Conservation (phyloP, 2,797 vertebrate species). For the Nothura maculosa region DNA sequence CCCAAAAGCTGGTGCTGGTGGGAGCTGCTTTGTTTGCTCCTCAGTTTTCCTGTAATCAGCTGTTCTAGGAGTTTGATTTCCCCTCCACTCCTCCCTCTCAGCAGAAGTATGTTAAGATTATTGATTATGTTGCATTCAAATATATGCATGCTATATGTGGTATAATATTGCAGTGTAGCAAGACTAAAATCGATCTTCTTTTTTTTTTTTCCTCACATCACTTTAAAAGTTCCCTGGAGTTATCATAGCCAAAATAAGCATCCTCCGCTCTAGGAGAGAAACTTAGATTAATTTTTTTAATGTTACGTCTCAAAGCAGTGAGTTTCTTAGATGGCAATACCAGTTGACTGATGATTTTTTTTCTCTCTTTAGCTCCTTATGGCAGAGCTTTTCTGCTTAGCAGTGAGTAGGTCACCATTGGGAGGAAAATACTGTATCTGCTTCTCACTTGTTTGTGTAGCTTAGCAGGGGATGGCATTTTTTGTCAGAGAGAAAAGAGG, state of each 20-base stretch:
- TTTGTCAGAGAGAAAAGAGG: not conserved
- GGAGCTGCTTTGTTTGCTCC: slow-evolving; percentile 21
- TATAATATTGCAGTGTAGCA: not conserved
- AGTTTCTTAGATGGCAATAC: not conserved
- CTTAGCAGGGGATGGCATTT: not conserved
- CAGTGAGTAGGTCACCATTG: not conserved
- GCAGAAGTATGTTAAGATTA: slow-evolving; percentile 1
- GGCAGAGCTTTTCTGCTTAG: not conserved
- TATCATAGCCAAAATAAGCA: not conserved
- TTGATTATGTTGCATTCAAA: not conserved
- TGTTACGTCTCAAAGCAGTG: not conserved
- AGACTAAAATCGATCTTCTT: not conserved
- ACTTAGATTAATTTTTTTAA: not conserved
- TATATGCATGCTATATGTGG: not conserved
- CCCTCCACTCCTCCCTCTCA: not conserved
- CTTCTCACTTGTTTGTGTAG: not conserved
- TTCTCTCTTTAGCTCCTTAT: not conserved
- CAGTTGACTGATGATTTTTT: not conserved
- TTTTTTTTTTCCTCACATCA: not conserved
- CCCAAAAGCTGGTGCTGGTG: slow-evolving; percentile 16
- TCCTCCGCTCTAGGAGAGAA: not conserved
- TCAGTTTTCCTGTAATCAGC: not conserved
- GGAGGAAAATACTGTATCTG: not conserved
- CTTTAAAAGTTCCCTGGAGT: not conserved
- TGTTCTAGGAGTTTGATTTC: not conserved